Evolutionary conservation across 2,113 vertebrate genomes (phyloP), one percentile per base, ranked within the genome.

Genomic region (Apaloderma vittatum): DNA sequence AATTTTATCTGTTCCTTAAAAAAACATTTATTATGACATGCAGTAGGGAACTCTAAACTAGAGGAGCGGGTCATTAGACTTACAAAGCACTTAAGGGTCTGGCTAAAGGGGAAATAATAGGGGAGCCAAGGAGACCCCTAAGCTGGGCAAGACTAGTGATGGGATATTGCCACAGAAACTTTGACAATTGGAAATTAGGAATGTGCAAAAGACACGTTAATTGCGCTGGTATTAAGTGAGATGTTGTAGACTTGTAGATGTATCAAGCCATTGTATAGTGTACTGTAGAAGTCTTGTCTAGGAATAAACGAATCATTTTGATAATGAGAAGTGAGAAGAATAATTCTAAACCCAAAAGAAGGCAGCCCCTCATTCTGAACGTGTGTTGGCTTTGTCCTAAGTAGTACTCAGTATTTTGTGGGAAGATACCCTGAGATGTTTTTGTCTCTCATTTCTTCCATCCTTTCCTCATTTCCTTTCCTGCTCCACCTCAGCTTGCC

Each of bases 131-230:
- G 30, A 58, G 36, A 45, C 54, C 13, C 3, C 8, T 45, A 8
- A 43, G 6, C 27, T 71, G 18, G 19, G 19, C 6, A 58, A 40
- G 46, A 30, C n/a, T 23, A 14, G 27, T 18, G 30, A 3, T 76
- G 23, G 32, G 46, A 36, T 58, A 22, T 58, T 74, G 48, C 54
- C 20, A 7, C 52, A 65, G 67, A 67, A 79, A 13, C 17, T 12
- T 40, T 66, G 46, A 19, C 65, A 51, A 1, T 12, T 21, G 22
- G 21, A 74, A 67, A 16, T 67, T 85, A 62, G 22, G 34, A 67
- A 13, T 37, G 12, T 3, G 5, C 37, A 48, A 34, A 93, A 67
- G 4, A 2, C 1, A 0, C 2, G 1, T 54, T 66, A 51, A 23
- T 59, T 24, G 34, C 49, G 20, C 22, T 0, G 1, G 4, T 55